Evolutionary conservation across 1,140 invertebrate species (phyloP), one percentile per base, ranked within the genome.

Genomic region (Chrysomallon squamiferum): DNA sequence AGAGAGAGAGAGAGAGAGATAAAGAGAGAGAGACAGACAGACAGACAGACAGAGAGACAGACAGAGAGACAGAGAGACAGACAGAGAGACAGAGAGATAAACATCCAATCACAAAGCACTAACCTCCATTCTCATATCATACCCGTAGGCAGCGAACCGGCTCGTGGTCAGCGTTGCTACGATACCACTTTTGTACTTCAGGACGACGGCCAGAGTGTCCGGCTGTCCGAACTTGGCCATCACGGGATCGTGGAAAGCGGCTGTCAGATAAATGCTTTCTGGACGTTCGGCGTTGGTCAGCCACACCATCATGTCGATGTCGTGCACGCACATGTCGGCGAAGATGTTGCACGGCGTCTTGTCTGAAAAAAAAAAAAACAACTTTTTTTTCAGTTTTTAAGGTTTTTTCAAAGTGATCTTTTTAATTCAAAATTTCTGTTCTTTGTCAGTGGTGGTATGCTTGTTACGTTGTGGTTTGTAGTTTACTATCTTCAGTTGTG

Each of bases 51-150:
- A 15, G 35, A 60, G n/a, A 43, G 20, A 38, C 27, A 43, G n/a
- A 45, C 27, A 13, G 38, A 45, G 18, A 27, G 43, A 38, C 11
- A 45, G 18, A 25, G 5, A 38, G 38, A 60, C 18, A n/a, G 25
- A n/a, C n/a, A n/a, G n/a, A n/a, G n/a, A n/a, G n/a, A n/a, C n/a
- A n/a, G n/a, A n/a, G n/a, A n/a, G n/a, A n/a, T n/a, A n/a, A n/a
- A n/a, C n/a, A n/a, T n/a, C n/a, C n/a, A n/a, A n/a, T n/a, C n/a
- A n/a, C n/a, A n/a, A n/a, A n/a, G n/a, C n/a, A 20, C 65, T 47
- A 59, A 77, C 73, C 69, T 77, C 75, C n/a, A 77, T 20, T 35
- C 75, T 66, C 41, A 73, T 72, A 38, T 77, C 75, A 45, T 77
- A 77, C 13, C 75, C 75, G 50, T 77, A 77, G 7, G 52, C 59